These are phyloP conservation scores for Melipona bicolor DNA, from an alignment of 2,888 invertebrate species.

Conservation along the genomic window DNA sequence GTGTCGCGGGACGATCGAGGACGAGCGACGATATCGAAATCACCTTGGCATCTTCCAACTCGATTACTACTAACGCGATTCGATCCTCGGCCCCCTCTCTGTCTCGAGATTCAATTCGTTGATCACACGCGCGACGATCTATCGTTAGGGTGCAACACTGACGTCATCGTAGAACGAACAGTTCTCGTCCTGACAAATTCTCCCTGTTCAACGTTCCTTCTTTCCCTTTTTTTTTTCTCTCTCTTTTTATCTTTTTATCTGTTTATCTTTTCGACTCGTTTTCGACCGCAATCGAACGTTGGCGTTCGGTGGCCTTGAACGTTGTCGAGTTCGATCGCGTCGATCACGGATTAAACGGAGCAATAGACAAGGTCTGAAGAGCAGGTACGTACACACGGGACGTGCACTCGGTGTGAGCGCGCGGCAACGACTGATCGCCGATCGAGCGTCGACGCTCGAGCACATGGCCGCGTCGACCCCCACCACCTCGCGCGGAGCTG, in stretches of 20 bases:
- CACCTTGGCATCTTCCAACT: conserved; percentile 71
- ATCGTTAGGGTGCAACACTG: conserved; percentile 7
- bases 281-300: no score
- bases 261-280: no score
- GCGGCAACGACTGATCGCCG: conserved; percentile 81
- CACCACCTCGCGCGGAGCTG: conserved; percentile 46
- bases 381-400: conserved; percentile 47
- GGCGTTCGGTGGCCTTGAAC: no score
- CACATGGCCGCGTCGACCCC: conserved; percentile 78
- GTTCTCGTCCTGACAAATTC: neutral
- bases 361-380: neutral
- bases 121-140: conserved; percentile 51
- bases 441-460: conserved; percentile 79
- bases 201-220: neutral
- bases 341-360: neutral
- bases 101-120: neutral
- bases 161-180: conserved; percentile 38
- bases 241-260: neutral
- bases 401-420: conserved; percentile 78
- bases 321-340: neutral
- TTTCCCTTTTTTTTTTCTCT: neutral
- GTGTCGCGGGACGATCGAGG: neutral
- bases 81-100: neutral
- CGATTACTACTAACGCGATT: neutral
- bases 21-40: conserved; percentile 60